Evolutionary conservation across 2,888 invertebrate genomes (phyloP), one percentile per base, ranked within the genome.

Genomic region (Microdon myrmicae): DNA sequence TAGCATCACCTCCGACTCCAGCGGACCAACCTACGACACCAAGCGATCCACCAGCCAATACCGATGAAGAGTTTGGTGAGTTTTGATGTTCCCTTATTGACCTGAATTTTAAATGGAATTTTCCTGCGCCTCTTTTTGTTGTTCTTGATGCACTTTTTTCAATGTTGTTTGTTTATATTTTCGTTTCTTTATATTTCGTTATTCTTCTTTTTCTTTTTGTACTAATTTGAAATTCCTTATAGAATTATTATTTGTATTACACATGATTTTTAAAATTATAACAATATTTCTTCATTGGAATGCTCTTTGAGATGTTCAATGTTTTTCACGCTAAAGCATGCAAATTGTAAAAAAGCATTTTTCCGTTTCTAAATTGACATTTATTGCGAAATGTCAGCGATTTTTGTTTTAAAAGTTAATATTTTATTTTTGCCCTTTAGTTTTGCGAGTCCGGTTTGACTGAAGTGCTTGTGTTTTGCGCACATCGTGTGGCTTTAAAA

Each of bases 31-130:
- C 70, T 7, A 73, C 69, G 60, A 72, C 70, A 25, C 68, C 70
- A 34, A 75, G 72, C 34, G 72, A 71, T 35, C 67, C 67, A 29
- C 34, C 67, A 3, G 60, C 61, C 41, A 73, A 74, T 59, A 68
- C 68, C 34, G 78, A 76, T 51, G 72, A 72, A 49, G 75, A 75
- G 53, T 72, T 79, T 68, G 78, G 78, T 79, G 67, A 75, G 79
- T 73, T 37, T 3, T 2, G 23, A 5, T 34, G 37, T 49, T 69
- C 44, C 49, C 67, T 54, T n/a, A n/a, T n/a, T n/a, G 17, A 4
- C 2, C 3, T 6, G 13, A 17, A 10, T 12, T 14, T 9, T 9
- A 4, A 10, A 3, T 8, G 3, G 3, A 28, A 26, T 22, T 41
- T 44, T 22, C 38, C 32, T 34, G 16, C 45, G 44, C 26, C 37